Percentiles rank a stretch among this genome's conserved stretches.
Evolutionary conservation across 2,113 vertebrate genomes (phyloP).

Genomic region (Melanostigma gelatinosum): DNA sequence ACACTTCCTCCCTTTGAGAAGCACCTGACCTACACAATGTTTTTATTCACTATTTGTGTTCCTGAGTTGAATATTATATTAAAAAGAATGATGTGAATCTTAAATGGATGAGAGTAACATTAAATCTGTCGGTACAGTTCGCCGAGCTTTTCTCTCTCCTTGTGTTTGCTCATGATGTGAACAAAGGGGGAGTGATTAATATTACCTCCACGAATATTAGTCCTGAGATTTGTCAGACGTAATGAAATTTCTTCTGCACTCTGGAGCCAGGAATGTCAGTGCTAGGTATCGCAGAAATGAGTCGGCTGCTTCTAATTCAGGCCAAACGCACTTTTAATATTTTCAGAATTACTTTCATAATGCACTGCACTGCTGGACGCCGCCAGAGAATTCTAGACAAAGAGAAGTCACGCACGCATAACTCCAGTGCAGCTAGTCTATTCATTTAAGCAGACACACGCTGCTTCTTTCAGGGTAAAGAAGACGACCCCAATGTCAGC

Average conservation of each 20-base stretch:
- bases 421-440: slow-evolving; percentile 23
- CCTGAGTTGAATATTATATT: slow-evolving; percentile 28
- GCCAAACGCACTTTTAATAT: slow-evolving; percentile 54
- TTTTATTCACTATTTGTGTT: slow-evolving; percentile 29
- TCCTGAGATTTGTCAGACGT: slow-evolving; percentile 53
- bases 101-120: slow-evolving; percentile 46
- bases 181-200: slow-evolving; percentile 46
- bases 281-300: slow-evolving; percentile 25
- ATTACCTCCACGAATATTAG: slow-evolving; percentile 54
- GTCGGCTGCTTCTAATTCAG: slow-evolving; percentile 50
- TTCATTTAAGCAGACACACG: slow-evolving; percentile 29
- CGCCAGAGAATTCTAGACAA: slow-evolving; percentile 44
- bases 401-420: slow-evolving; percentile 35
- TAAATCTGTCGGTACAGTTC: slow-evolving; percentile 35
- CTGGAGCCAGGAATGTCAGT: slow-evolving; percentile 49
- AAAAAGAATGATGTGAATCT: slow-evolving; percentile 40
- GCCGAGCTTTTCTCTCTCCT: slow-evolving; percentile 8
- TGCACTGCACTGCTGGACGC: slow-evolving; percentile 29
- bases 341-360: slow-evolving; percentile 49
- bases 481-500: background rate
- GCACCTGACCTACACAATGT: background rate
- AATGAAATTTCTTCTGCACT: slow-evolving; percentile 45
- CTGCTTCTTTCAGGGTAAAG: slow-evolving; percentile 23
- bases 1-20: background rate
- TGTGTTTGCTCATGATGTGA: slow-evolving; percentile 57